A percentile compares a stretch with the other conserved stretches of the same genome.
phyloP scores from a whole-genome alignment of 2,797 vertebrate species.

The Tympanoctomys barrerae region DNA sequence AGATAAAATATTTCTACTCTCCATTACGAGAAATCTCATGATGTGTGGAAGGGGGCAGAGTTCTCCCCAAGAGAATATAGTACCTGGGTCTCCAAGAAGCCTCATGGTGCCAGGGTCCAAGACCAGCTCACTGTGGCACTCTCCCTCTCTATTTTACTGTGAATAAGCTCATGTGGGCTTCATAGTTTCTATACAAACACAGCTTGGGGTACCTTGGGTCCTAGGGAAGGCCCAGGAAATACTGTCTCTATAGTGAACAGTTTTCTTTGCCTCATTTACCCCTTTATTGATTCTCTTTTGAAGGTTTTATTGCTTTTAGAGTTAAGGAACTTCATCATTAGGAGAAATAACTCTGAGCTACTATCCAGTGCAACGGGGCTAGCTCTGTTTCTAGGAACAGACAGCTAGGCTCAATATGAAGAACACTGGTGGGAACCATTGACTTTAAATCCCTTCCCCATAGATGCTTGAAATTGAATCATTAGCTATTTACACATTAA shows the following conservation, averaged over 20 bases:
- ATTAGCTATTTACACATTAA: background rate
- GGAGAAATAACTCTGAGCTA: background rate
- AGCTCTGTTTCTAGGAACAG: background rate
- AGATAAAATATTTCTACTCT: constrained; percentile 9
- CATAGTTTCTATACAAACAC: too few species aligned
- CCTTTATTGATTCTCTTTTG: background rate
- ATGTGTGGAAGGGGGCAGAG: background rate
- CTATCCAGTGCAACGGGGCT: background rate
- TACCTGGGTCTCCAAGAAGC: background rate
- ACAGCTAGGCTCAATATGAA: background rate
- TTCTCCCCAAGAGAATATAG: background rate
- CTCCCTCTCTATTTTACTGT: background rate
- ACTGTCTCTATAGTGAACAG: background rate
- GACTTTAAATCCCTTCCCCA: background rate
- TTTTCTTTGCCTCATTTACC: constrained; percentile 1
- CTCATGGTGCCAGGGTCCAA: background rate
- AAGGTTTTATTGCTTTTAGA: constrained; percentile 43
- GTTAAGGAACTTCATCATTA: constrained; percentile 4
- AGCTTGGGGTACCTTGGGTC: background rate
- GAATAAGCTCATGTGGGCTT: background rate
- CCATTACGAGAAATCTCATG: background rate
- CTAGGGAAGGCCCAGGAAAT: background rate
- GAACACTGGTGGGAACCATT: background rate
- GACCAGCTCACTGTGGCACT: background rate
- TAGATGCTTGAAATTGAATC: background rate